Evolutionary conservation across 1,140 invertebrate genomes (phyloP), one percentile per base, ranked within the genome.

Genomic region (Drosophila sechellia): DNA sequence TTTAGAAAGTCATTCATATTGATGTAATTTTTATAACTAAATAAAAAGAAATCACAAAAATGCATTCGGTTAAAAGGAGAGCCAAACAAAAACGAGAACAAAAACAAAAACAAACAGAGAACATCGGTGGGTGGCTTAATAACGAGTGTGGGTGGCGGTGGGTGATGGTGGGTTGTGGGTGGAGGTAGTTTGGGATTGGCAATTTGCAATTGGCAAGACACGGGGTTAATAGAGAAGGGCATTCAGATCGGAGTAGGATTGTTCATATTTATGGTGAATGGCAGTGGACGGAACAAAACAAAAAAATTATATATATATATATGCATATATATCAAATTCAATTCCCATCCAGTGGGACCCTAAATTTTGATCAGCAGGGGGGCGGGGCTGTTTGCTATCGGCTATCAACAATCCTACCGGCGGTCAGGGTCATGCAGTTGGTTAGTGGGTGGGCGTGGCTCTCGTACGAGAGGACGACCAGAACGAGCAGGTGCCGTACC

Each of bases 1-100:
- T 91, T 90, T 83, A 91, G 83, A 90, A 91, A 91, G 83, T 91
- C 90, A 90, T 91, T 91, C 90, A 91, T 91, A 91, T 91, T 90
- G 90, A 91, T 91, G 85, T 90, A 91, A 81, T 91, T 91, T 91
- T 91, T 87, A 91, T 91, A 91, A 91, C 90, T 91, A 77, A 90
- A 89, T 79, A 87, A 84, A 89, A 55, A 83, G 58, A 69, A 69
- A 84, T 72, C 53, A 87, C 66, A 77, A 60, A 48, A 48, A 63
- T 58, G 60, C 55, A 77, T 73, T 77, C 73, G 35, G 56, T 84
- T 66, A 73, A 61, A 77, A 53, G 70, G 13, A 65, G 37, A 39
- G 63, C 39, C 57, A 35, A 59, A 64, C 53, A 42, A 17, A 43
- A 43, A 43, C 6, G 17, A 22, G 31, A 48, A 25, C 54, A 25